These are phyloP conservation scores for Patella depressa DNA, from an alignment of 2,888 invertebrate genomes.

Conservation along the genomic window DNA sequence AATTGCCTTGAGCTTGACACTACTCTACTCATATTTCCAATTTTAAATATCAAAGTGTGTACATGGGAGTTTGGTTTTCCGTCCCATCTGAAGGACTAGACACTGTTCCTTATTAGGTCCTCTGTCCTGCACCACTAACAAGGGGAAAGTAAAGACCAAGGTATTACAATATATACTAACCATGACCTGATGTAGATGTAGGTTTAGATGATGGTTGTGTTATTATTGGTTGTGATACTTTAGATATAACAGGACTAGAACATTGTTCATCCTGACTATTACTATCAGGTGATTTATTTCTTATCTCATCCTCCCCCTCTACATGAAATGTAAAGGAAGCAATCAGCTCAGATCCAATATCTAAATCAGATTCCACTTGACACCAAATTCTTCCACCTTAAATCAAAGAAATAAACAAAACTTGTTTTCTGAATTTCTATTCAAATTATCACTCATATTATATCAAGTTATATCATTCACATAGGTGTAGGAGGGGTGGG, in stretches of 20 bases:
- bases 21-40: too few relatives aligned
- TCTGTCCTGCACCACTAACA: too few relatives aligned
- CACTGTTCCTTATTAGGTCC: too few relatives aligned
- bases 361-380: constrained; percentile 57
- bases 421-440: too few relatives aligned
- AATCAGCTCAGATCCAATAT: constrained; percentile 54
- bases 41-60: too few relatives aligned
- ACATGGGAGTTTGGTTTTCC: too few relatives aligned
- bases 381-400: constrained; percentile 62
- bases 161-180: constrained; percentile 16
- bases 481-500: too few relatives aligned
- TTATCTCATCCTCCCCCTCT: constrained; percentile 16
- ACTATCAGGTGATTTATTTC: not conserved
- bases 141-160: too few relatives aligned
- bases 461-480: too few relatives aligned
- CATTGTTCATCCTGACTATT: not conserved
- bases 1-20: too few relatives aligned
- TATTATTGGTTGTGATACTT: constrained; percentile 1
- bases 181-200: constrained; percentile 35
- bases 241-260: not conserved
- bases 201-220: constrained; percentile 16
- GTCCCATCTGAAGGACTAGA: too few relatives aligned
- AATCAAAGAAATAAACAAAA: constrained; percentile 17
- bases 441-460: too few relatives aligned
- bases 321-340: constrained; percentile 54